Evolutionary conservation across 2,113 vertebrate species (phyloP).

Genomic region (Perca schrenkii): DNA sequence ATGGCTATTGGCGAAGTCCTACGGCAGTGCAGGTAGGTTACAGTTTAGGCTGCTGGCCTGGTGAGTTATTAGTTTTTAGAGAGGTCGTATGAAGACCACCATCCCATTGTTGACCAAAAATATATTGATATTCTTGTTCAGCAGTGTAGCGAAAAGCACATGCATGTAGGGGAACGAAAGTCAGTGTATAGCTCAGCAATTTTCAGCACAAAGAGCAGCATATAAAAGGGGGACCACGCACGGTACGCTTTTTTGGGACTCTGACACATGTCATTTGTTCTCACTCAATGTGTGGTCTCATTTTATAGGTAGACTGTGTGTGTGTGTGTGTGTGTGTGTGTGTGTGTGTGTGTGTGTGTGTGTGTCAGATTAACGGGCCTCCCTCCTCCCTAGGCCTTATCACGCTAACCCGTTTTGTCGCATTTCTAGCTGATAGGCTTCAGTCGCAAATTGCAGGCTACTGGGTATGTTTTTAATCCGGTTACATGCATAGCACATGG

Average conservation of each 20-base stretch:
- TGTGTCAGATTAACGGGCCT: slow-evolving; percentile 59
- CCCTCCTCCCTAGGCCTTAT: slow-evolving; percentile 72
- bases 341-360: slow-evolving; percentile 36
- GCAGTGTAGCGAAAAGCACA: slow-evolving; percentile 42
- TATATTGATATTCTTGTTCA: slow-evolving; percentile 46
- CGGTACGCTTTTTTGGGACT: slow-evolving; percentile 50
- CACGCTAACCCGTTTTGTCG: slow-evolving; percentile 52
- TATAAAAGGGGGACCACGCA: slow-evolving; percentile 57
- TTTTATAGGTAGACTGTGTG: slow-evolving; percentile 37
- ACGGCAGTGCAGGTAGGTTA: slow-evolving; percentile 90
- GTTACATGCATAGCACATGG: slow-evolving; percentile 29
- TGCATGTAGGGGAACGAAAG: slow-evolving; percentile 63
- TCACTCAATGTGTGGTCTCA: slow-evolving; percentile 54
- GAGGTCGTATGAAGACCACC: not conserved
- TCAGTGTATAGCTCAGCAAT: slow-evolving; percentile 79
- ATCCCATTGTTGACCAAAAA: slow-evolving; percentile 25
- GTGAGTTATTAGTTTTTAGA: not conserved
- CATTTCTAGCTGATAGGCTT: slow-evolving; percentile 49
- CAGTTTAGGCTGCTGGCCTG: slow-evolving; percentile 27
- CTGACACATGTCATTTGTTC: slow-evolving; percentile 77
- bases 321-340: slow-evolving; percentile 46
- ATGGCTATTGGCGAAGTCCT: slow-evolving; percentile 91
- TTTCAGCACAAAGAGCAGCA: slow-evolving; percentile 83
- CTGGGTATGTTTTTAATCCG: slow-evolving; percentile 63
- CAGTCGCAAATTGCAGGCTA: slow-evolving; percentile 48